phyloP scores from a whole-genome alignment of 2,113 vertebrate species.

The Tapirus terrestris region DNA sequence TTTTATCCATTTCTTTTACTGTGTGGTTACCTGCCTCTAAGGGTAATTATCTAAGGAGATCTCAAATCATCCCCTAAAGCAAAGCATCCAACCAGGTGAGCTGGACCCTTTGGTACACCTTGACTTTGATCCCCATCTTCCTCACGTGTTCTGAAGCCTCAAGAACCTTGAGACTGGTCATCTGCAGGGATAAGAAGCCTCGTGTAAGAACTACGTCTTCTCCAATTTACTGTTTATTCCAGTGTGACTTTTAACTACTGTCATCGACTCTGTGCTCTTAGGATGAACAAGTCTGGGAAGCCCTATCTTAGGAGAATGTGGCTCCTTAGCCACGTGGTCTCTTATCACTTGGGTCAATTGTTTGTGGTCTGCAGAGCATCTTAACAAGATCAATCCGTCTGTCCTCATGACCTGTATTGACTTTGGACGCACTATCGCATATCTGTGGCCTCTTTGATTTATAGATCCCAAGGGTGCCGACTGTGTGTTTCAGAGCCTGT shows the following conservation, averaged over 20 bases:
- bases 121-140: fast-evolving
- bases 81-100: background rate
- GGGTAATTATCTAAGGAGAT: background rate
- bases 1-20: background rate
- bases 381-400: background rate
- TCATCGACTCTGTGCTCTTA: background rate
- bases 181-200: background rate
- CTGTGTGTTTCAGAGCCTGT: fast-evolving
- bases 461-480: background rate
- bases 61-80: background rate
- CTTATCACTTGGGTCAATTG: background rate
- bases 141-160: background rate
- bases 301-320: fast-evolving
- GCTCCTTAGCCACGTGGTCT: background rate
- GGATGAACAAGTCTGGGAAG: background rate
- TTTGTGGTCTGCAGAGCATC: background rate
- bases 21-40: too few species aligned
- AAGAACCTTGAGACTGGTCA: background rate
- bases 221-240: background rate
- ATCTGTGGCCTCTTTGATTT: background rate
- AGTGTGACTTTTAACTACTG: background rate
- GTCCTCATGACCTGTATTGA: background rate
- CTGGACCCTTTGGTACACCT: fast-evolving
- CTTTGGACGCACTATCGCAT: fast-evolving
- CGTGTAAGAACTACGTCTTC: fast-evolving